phyloP scores from a whole-genome alignment of 1,140 invertebrate genomes.

The Brachionus asplanchnoidis region DNA sequence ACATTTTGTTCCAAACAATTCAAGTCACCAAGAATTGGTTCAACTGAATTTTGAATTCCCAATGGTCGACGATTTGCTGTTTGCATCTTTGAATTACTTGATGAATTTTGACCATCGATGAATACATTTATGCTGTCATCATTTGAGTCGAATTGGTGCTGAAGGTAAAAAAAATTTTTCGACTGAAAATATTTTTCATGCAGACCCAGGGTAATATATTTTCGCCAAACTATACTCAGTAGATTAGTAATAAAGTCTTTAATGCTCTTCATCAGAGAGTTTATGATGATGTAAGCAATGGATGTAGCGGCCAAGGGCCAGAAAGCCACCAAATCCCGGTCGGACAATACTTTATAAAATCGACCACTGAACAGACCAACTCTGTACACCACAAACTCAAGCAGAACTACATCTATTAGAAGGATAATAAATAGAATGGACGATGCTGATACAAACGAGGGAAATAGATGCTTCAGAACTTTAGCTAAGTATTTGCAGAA shows the following conservation, averaged over 20 bases:
- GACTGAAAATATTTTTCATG: conserved; percentile 25
- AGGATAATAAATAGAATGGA: neutral
- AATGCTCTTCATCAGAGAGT: conserved; percentile 47
- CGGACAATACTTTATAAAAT: conserved; percentile 60
- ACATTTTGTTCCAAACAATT: neutral
- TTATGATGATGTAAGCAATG: conserved; percentile 56
- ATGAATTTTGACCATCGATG: neutral
- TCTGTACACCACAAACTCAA: conserved; percentile 56
- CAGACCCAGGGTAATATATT: conserved; percentile 6
- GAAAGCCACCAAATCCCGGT: conserved; percentile 59
- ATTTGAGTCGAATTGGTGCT: neutral
- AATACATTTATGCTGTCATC: neutral
- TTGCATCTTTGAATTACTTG: neutral
- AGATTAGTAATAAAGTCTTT: conserved; percentile 26
- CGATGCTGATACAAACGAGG: neutral
- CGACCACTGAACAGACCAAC: conserved; percentile 60
- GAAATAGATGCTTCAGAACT: conserved; percentile 21
- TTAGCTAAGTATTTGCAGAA: neutral
- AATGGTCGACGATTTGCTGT: conserved; percentile 39
- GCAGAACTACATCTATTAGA: neutral
- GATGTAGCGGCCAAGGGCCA: conserved; percentile 51
- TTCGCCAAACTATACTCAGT: conserved; percentile 38
- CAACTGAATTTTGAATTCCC: conserved; percentile 46
- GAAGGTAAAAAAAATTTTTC: conserved; percentile 39
- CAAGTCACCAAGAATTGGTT: conserved; percentile 25